Evolutionary conservation across 2,113 vertebrate species (phyloP).

Genomic region (Todiramphus saurophagus): DNA sequence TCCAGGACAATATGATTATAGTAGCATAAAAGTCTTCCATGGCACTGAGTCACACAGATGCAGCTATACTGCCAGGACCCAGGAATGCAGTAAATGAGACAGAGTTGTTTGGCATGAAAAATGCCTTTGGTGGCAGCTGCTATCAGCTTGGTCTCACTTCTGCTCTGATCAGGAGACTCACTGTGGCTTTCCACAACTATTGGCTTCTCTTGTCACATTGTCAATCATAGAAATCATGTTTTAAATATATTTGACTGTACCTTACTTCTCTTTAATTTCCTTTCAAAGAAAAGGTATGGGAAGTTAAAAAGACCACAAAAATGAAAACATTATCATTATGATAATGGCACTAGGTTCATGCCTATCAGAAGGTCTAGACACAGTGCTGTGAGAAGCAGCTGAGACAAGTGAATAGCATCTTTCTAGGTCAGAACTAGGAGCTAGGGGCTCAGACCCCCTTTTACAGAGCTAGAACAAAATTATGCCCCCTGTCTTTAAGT

Average conservation of each 20-base stretch:
- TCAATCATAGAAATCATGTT: neutral
- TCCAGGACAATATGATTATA: neutral
- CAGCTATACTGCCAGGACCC: neutral
- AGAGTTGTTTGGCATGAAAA: neutral
- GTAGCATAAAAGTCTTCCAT: neutral
- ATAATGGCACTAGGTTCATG: neutral
- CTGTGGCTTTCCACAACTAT: neutral
- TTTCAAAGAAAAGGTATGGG: neutral
- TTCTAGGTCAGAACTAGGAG: neutral
- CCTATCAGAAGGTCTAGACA: neutral
- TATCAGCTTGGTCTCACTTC: neutral
- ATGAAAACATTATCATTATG: neutral
- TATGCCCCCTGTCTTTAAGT: neutral
- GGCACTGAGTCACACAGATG: neutral
- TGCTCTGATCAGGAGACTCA: neutral
- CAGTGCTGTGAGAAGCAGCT: neutral
- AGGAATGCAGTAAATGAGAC: neutral
- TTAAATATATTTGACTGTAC: neutral
- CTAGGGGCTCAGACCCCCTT: accelerated
- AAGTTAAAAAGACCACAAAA: neutral
- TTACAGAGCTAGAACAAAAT: neutral
- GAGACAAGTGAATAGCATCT: neutral
- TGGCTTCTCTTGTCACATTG: neutral
- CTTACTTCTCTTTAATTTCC: neutral
- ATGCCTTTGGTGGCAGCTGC: neutral